Percentiles rank a stretch among this genome's conserved stretches.
Evolutionary conservation across 2,113 vertebrate species (phyloP).

Genomic region (Percopsis transmontana): DNA sequence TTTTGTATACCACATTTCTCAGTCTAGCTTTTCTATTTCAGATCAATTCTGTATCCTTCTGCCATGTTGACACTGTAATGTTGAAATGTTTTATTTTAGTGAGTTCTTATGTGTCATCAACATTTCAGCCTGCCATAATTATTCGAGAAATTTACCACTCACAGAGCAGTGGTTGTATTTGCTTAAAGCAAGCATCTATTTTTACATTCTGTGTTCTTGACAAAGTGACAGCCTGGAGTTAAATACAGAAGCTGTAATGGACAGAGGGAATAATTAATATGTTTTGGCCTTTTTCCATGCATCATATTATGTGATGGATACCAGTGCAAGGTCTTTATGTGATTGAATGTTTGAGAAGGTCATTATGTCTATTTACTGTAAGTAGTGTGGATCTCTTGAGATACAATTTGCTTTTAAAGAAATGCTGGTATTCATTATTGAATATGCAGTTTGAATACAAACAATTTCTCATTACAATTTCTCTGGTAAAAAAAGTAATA

Average conservation of each 20-base stretch:
- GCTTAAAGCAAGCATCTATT: not conserved
- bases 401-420: no score
- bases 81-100: not conserved
- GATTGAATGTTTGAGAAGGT: not conserved
- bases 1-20: no score
- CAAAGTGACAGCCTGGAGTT: not conserved
- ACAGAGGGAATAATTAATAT: not conserved
- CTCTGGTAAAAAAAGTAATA: no score
- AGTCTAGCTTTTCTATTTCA: not conserved
- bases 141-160: not conserved
- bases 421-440: not conserved
- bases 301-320: not conserved
- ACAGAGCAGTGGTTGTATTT: not conserved
- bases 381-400: no score
- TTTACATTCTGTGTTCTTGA: not conserved
- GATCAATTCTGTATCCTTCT: not conserved
- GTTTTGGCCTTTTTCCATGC: not conserved
- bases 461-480: not conserved
- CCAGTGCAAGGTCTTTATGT: not conserved
- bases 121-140: not conserved
- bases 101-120: not conserved
- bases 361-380: not conserved
- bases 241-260: not conserved
- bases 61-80: not conserved
- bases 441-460: constrained; percentile 20